Evolutionary conservation across 2,797 vertebrate species (phyloP).

Genomic region (Hemibagrus guttatus): DNA sequence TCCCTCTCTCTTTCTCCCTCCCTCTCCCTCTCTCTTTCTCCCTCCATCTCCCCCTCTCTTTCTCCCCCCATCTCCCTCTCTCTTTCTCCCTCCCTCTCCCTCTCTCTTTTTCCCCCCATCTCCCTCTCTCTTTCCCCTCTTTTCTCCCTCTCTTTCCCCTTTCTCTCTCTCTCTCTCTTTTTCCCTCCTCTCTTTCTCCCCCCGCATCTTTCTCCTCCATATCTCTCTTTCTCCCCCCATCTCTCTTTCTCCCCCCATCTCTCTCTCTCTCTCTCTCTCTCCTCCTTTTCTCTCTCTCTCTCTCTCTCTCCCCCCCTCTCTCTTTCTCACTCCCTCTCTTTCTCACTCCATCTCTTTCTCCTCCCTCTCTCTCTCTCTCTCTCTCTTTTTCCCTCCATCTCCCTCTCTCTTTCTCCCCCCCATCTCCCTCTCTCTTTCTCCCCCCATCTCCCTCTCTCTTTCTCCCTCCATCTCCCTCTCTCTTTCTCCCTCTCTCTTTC

Average conservation of each 20-base stretch:
- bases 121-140: neutral
- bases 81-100: no score
- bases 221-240: no score
- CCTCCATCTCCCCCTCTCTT: neutral
- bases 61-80: neutral
- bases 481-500: neutral
- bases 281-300: neutral
- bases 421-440: neutral
- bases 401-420: neutral
- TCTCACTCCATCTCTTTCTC: neutral
- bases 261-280: no score
- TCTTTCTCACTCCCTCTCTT: neutral
- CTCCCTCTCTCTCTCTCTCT: no score
- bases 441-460: no score
- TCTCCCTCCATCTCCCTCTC: neutral
- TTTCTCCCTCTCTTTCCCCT: no score
- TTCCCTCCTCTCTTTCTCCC: neutral
- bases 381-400: neutral
- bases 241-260: neutral
- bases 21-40: no score
- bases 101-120: no score
- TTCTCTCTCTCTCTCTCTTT: neutral
- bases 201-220: no score
- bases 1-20: neutral
- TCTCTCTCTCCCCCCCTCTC: neutral